Percentiles rank a stretch among this genome's conserved stretches.
Conservation (phyloP, 1,140 invertebrate genomes). For the Penaeus indicus region DNA sequence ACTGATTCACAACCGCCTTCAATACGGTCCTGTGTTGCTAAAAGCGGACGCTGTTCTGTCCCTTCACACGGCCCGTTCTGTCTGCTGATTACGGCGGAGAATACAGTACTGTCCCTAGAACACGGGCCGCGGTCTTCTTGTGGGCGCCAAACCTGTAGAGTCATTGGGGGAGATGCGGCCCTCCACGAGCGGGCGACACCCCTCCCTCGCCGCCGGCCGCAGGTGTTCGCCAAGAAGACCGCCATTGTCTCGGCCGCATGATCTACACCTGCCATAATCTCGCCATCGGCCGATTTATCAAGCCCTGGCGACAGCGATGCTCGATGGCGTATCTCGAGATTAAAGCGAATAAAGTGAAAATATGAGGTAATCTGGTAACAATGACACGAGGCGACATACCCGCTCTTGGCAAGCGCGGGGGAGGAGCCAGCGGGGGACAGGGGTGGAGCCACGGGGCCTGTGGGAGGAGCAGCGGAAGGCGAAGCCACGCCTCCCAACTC, state of each 20-base stretch:
- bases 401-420: not conserved
- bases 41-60: not conserved
- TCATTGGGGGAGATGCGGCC: not conserved
- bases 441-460: not conserved
- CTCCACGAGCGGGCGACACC: not conserved
- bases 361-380: not conserved
- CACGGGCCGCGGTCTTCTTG: constrained; percentile 22
- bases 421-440: not conserved
- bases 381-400: not conserved
- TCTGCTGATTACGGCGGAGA: constrained; percentile 24
- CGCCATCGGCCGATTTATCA: no score
- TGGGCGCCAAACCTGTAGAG: constrained; percentile 22
- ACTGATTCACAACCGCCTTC: not conserved
- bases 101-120: constrained; percentile 4
- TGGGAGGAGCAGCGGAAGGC: not conserved
- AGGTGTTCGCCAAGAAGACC: no score
- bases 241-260: no score
- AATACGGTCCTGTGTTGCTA: constrained; percentile 11
- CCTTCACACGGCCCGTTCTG: constrained; percentile 9
- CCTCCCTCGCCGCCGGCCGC: not conserved
- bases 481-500: no score
- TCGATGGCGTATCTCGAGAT: no score
- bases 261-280: no score
- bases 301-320: no score
- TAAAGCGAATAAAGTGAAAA: no score